Evolutionary conservation across 2,888 invertebrate genomes (phyloP), one percentile per base, ranked within the genome.

Genomic region (Linyphia triangularis): DNA sequence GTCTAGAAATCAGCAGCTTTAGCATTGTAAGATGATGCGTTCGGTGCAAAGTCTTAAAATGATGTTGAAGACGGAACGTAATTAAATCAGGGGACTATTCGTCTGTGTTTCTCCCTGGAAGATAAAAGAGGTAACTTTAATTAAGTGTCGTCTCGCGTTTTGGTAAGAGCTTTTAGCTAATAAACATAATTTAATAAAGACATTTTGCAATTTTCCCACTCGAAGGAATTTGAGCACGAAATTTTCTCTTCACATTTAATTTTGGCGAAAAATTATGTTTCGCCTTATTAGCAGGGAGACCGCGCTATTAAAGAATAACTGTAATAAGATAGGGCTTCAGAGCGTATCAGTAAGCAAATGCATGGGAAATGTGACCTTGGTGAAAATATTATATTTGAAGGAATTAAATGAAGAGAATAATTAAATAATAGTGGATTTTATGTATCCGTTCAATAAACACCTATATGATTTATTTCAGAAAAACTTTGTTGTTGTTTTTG

Each of bases 101-200:
- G 33, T 81, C 81, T 65, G 51, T 79, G 79, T 79, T 79, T 79
- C 67, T 67, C 40, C 9, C 33, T 63, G 22, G 28, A 67, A 67
- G 70, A 69, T 70, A 70, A 70, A 81, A 69, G 70, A 59, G 69
- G n/a, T 24, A 19, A 63, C 70, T 59, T 81, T 81, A 81, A 81
- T 81, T 81, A 81, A 81, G 69, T 81, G 81, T 81, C 79, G 22
- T 40, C 24, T 40, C 40, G 61, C 61, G 22, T 37, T 77, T 63
- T 22, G 61, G 77, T 26, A 63, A 59, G 40, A 24, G 77, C 63
- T 63, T 77, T 77, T 59, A 37, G 24, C 77, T 77, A 77, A 77
- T 77, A 77, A 77, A 77, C 77, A 77, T 77, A 77, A 77, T 77
- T 77, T 77, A 77, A 77, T 77, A 77, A 77, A 77, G 77, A 77